phyloP scores from a whole-genome alignment of 37 sponge, comb jelly and placozoan species.

The Aphrocallistes beatrix region DNA sequence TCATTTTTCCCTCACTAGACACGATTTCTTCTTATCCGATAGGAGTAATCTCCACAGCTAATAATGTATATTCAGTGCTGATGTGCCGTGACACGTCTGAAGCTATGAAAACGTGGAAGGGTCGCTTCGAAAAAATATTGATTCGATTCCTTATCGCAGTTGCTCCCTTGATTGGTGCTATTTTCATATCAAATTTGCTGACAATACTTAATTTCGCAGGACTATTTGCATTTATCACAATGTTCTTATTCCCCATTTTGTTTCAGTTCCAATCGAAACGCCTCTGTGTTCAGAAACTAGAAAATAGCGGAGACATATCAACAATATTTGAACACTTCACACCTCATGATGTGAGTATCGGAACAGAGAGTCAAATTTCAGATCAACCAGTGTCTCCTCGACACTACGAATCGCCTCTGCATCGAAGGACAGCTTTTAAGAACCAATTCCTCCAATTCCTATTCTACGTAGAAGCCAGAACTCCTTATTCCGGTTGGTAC shows the following conservation, averaged over 20 bases:
- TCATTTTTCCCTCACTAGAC: slow-evolving; percentile 78
- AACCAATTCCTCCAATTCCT: not conserved
- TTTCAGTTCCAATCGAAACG: slow-evolving; percentile 58
- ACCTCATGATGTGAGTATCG: not conserved
- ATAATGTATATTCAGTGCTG: slow-evolving; percentile 52
- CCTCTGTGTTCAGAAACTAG: slow-evolving; percentile 38
- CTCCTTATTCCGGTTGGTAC: slow-evolving; percentile 8
- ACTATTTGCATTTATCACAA: slow-evolving; percentile 52
- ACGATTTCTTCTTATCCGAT: slow-evolving; percentile 77
- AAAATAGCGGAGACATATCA: not conserved
- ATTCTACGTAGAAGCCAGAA: not conserved
- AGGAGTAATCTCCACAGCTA: slow-evolving; percentile 37
- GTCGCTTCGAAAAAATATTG: slow-evolving; percentile 18
- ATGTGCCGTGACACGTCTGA: slow-evolving; percentile 37
- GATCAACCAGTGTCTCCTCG: not conserved
- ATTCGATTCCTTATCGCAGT: slow-evolving; percentile 34
- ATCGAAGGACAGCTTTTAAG: not conserved
- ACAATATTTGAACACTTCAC: not conserved
- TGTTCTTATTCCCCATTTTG: slow-evolving; percentile 53
- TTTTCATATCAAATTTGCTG: slow-evolving; percentile 66
- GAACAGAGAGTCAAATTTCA: not conserved
- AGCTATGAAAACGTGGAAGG: not conserved
- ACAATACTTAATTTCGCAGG: slow-evolving; percentile 70
- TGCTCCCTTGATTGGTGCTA: slow-evolving; percentile 46
- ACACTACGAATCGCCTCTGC: not conserved